A percentile compares a stretch with the other conserved stretches of the same genome.
Evolutionary conservation across 2,797 vertebrate species (phyloP).

Genomic region (Sylvia borin): DNA sequence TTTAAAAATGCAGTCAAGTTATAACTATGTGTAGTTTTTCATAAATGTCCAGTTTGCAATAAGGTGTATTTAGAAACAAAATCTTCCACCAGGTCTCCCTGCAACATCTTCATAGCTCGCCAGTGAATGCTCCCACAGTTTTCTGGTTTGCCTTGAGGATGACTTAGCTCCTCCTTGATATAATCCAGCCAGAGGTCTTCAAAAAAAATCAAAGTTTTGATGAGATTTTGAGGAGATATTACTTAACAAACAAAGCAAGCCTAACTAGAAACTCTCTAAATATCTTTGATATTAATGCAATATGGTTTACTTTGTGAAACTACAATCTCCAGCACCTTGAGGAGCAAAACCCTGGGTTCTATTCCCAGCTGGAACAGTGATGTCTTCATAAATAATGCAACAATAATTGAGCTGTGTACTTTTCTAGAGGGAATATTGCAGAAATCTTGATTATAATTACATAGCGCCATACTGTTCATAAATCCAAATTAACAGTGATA

Average conservation of each 20-base stretch:
- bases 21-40: background rate
- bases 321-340: background rate
- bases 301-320: background rate
- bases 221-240: background rate
- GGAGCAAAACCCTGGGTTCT: background rate
- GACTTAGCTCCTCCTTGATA: slow-evolving; percentile 87
- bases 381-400: background rate
- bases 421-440: background rate
- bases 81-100: slow-evolving; percentile 85
- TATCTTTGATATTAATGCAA: background rate
- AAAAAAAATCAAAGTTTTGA: slow-evolving; percentile 5
- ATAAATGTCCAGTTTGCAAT: slow-evolving; percentile 86
- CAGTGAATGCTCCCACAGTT: slow-evolving; percentile 92
- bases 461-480: background rate
- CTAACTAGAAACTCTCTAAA: background rate
- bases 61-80: slow-evolving; percentile 88
- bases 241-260: background rate
- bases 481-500: background rate
- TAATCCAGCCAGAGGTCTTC: slow-evolving; percentile 94
- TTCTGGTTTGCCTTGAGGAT: slow-evolving; percentile 84
- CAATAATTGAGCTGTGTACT: background rate
- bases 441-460: background rate
- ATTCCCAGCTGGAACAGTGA: background rate
- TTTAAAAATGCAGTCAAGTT: background rate
- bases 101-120: slow-evolving; percentile 92